phyloP scores from a whole-genome alignment of 2,888 invertebrate genomes.

The Orthosia cruda region DNA sequence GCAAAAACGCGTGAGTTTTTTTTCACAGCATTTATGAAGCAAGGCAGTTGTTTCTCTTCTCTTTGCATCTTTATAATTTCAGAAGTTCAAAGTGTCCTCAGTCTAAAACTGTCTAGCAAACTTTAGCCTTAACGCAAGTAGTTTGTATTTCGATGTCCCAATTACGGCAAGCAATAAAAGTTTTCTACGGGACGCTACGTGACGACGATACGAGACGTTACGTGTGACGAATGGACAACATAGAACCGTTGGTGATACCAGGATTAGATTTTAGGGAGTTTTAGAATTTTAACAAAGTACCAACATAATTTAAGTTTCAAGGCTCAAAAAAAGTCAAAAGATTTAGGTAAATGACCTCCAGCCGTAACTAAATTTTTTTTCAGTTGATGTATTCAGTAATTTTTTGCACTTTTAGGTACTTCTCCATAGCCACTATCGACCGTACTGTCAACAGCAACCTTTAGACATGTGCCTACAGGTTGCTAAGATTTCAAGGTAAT shows the following conservation, averaged over 20 bases:
- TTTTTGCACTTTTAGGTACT: background rate
- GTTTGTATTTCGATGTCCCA: constrained; percentile 80
- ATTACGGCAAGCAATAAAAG: constrained; percentile 87
- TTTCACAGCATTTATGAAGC: background rate
- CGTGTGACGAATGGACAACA: constrained; percentile 88
- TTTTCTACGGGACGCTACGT: constrained; percentile 84
- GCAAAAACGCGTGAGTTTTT: no score
- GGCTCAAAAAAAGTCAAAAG: background rate
- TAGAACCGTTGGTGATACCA: constrained; percentile 57
- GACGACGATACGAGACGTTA: constrained; percentile 83
- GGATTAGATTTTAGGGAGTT: constrained; percentile 33
- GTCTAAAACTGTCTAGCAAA: constrained; percentile 65
- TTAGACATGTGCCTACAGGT: background rate
- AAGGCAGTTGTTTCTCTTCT: background rate
- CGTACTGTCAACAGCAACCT: no score
- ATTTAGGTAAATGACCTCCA: background rate
- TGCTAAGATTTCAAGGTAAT: background rate
- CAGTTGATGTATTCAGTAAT: background rate
- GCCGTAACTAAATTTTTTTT: background rate
- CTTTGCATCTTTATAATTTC: constrained; percentile 6
- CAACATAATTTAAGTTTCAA: constrained; percentile 1
- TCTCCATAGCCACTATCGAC: background rate
- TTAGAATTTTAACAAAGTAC: background rate
- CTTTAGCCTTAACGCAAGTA: constrained; percentile 68
- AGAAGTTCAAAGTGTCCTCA: constrained; percentile 2